These are phyloP conservation scores for Epistrophe eligans DNA, from an alignment of 2,888 invertebrate genomes.

Conservation along the genomic window DNA sequence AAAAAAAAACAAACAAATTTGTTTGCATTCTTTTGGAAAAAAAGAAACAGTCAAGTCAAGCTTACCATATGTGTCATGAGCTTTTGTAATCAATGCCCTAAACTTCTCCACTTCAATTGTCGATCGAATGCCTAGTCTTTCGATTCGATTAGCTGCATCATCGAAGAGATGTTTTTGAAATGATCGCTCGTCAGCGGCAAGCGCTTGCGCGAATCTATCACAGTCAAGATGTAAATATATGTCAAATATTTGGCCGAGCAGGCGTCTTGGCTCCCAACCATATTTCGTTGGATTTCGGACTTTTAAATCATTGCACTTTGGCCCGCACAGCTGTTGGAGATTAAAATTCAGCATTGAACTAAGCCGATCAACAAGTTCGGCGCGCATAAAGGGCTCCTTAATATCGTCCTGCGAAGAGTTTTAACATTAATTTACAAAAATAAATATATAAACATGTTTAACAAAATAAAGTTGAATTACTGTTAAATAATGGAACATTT, in stretches of 20 bases:
- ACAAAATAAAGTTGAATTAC: slow-evolving; percentile 79
- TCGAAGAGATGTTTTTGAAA: slow-evolving; percentile 96
- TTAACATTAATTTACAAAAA: neutral
- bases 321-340: slow-evolving; percentile 97
- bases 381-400: slow-evolving; percentile 96
- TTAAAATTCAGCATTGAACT: slow-evolving; percentile 99
- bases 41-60: neutral
- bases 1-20: neutral
- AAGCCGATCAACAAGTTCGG: slow-evolving; percentile 96
- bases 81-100: slow-evolving; percentile 89
- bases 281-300: slow-evolving; percentile 97
- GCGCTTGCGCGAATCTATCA: slow-evolving; percentile 94
- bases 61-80: slow-evolving; percentile 89
- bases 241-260: slow-evolving; percentile 96
- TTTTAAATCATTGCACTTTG: slow-evolving; percentile 97
- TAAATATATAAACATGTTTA: neutral
- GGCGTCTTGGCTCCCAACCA: slow-evolving; percentile 97
- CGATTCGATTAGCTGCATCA: slow-evolving; percentile 93
- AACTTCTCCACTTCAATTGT: slow-evolving; percentile 94
- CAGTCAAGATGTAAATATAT: slow-evolving; percentile 98
- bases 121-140: slow-evolving; percentile 92
- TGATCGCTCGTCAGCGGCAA: slow-evolving; percentile 98
- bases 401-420: slow-evolving; percentile 87
- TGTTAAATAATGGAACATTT: slow-evolving; percentile 98
- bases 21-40: neutral